Evolutionary conservation across 2,113 vertebrate species (phyloP).

Genomic region (Meriones unguiculatus): DNA sequence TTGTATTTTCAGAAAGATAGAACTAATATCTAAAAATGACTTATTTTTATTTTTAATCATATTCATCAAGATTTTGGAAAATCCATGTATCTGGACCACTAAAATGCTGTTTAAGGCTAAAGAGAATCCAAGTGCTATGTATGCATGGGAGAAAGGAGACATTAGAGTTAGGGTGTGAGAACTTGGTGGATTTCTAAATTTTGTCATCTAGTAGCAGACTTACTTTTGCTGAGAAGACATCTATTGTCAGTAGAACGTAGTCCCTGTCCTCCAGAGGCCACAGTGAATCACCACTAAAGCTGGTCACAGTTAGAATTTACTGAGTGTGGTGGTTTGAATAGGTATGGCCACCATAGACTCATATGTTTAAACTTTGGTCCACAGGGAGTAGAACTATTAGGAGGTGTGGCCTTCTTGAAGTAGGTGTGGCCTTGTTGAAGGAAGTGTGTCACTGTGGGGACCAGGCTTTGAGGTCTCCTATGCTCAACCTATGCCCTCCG

Average conservation of each 20-base stretch:
- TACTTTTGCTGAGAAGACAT: neutral
- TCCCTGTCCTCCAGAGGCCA: too few relatives aligned
- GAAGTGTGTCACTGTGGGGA: neutral
- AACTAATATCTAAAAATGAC: neutral
- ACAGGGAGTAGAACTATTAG: neutral
- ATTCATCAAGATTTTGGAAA: neutral
- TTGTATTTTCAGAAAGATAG: neutral
- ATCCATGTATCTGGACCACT: neutral
- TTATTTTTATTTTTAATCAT: neutral
- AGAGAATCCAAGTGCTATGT: neutral
- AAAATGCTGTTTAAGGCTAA: neutral
- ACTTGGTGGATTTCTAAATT: neutral
- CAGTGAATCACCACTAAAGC: neutral
- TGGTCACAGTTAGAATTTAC: neutral
- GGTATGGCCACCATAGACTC: neutral
- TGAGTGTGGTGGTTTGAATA: neutral
- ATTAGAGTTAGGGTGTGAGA: neutral
- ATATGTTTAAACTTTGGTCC: neutral
- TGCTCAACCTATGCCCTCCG: neutral
- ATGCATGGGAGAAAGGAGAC: neutral
- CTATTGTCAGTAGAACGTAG: neutral
- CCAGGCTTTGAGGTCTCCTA: neutral
- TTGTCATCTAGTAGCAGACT: neutral
- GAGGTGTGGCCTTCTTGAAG: neutral
- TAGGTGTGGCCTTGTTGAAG: neutral